Percentiles rank a stretch among this genome's conserved stretches.
These are phyloP conservation scores for Ferrisia virgata DNA, from an alignment of 2,888 invertebrate species.

Conservation along the genomic window DNA sequence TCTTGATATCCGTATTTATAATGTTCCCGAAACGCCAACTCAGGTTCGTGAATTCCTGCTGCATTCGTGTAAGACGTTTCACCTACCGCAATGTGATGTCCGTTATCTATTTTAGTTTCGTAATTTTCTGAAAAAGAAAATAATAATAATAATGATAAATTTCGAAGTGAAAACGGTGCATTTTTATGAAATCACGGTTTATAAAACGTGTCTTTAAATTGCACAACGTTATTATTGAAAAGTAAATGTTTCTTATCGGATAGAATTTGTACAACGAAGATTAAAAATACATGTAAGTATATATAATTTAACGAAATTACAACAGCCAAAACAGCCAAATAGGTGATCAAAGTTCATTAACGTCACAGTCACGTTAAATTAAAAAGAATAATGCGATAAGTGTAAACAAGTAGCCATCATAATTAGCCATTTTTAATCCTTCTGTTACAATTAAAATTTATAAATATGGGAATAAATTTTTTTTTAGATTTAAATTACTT, in stretches of 20 bases:
- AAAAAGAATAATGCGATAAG: neutral
- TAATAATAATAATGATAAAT: neutral
- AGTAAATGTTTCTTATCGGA: neutral
- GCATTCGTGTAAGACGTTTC: neutral
- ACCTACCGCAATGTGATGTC: neutral
- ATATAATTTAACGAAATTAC: constrained; percentile 2
- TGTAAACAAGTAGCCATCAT: neutral
- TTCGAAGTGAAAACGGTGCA: neutral
- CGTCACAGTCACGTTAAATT: constrained; percentile 38
- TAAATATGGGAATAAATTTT: neutral
- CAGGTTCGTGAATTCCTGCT: neutral
- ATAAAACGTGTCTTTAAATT: neutral
- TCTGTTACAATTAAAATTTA: neutral
- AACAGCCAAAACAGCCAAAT: constrained; percentile 6
- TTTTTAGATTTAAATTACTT: neutral
- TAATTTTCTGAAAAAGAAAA: neutral
- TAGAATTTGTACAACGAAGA: neutral
- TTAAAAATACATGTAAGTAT: neutral
- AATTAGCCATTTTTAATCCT: neutral
- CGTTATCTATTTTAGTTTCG: constrained; percentile 6
- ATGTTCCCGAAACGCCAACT: constrained; percentile 54
- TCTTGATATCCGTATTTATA: constrained; percentile 86
- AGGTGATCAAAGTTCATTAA: constrained; percentile 27
- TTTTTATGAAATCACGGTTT: neutral
- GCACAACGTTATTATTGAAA: neutral